Evolutionary conservation across 1,140 invertebrate species (phyloP).

Genomic region (Rhysida immarginata): DNA sequence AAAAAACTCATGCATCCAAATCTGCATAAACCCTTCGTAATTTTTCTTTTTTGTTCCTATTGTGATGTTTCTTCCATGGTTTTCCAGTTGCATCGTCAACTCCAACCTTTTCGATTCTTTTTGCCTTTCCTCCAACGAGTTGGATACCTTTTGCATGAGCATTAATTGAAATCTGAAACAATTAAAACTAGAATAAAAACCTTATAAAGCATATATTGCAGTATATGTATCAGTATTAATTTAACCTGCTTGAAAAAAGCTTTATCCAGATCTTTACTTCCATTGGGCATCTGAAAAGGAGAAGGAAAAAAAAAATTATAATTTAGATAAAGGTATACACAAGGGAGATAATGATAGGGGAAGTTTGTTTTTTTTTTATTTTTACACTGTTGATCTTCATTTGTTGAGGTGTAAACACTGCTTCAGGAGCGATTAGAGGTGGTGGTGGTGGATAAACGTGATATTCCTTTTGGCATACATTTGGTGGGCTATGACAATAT

Average conservation of each 20-base stretch:
- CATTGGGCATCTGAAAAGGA: background rate
- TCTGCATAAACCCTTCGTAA: slow-evolving; percentile 59
- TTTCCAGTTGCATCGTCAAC: slow-evolving; percentile 40
- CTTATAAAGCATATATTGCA: too few species aligned
- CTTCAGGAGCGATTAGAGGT: slow-evolving; percentile 14
- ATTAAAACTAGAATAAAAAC: background rate
- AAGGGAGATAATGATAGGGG: too few species aligned
- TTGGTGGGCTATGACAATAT: slow-evolving; percentile 72
- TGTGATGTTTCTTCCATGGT: slow-evolving; percentile 68
- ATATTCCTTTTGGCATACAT: slow-evolving; percentile 45
- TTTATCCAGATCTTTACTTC: slow-evolving; percentile 22
- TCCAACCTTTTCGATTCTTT: too few species aligned
- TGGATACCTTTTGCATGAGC: slow-evolving; percentile 34
- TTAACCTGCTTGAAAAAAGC: slow-evolving; percentile 33
- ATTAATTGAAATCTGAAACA: slow-evolving; percentile 20
- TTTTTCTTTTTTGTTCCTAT: slow-evolving; percentile 74
- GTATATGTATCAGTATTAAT: too few species aligned
- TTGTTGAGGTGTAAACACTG: slow-evolving; percentile 1
- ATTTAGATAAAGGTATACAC: background rate
- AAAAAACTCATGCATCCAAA: slow-evolving; percentile 40
- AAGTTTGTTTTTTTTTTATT: too few species aligned
- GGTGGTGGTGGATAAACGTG: slow-evolving; percentile 39
- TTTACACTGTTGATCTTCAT: too few species aligned
- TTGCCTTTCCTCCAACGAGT: too few species aligned
- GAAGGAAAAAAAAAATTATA: background rate